Base-by-base conservation (phyloP, 2,113 vertebrate genomes). In the Rallus limicola region DNA sequence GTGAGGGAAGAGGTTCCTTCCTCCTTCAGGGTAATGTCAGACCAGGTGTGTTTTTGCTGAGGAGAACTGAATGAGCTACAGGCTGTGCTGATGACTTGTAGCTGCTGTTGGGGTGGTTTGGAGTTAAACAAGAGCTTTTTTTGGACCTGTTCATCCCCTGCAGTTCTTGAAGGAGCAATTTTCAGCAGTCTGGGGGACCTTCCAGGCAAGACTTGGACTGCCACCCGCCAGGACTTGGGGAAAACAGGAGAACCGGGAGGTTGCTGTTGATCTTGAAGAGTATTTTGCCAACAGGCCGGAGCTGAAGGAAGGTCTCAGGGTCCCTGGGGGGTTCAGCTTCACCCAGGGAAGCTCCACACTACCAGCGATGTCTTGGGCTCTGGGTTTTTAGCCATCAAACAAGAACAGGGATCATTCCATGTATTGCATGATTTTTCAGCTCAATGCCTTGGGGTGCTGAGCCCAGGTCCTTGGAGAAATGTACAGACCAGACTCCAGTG, bases 21-120 rank as follows among this genome's bases (percentile, higher is more conserved):
- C 48, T 23, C 48, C 10, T 18, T 46, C 8, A 17, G 44, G 44
- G 44, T 46, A 17, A 4, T 2, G 6, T 1, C 1, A 4, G 21
- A 19, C 25, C 48, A 29, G 53, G 13, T 5, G 44, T 1, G 5
- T 3, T 10, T 60, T 71, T 78, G 21, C 26, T 70, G 71, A 20
- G 84, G 53, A 75, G 55, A 67, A n/a, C 26, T 4, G 31, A 6
- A 70, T 59, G 44, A 65, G 33, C 31, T 29, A 40, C 24, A 19
- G 1, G 5, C 21, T 42, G 11, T 34, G 44, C 64, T 36, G 60
- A 14, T 56, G 44, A 3, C 34, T 53, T 14, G 17, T 17, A 44
- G 62, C 33, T 82, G 69, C 67, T 53, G 10, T 5, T 29, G 69
- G 75, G 60, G 4, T 17, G 55, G 29, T 44, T 21, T 31, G 77